Percentiles rank a stretch among this genome's conserved stretches.
These are phyloP conservation scores for Nestor notabilis DNA, from an alignment of 2,113 vertebrate genomes.

Conservation along the genomic window DNA sequence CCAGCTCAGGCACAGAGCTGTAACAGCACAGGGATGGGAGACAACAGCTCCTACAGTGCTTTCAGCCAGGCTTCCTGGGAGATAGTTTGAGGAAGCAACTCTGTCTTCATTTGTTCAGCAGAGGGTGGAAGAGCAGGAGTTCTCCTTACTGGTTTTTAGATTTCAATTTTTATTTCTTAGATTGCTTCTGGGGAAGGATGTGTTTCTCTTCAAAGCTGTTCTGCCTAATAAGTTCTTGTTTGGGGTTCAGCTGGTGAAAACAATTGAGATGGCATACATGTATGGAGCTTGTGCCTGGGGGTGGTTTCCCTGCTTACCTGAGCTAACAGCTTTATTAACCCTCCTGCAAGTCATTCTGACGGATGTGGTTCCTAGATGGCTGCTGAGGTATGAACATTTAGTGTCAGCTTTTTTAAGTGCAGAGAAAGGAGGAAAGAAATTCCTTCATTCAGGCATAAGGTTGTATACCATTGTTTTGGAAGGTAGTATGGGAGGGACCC, in stretches of 20 bases:
- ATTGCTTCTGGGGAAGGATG: not conserved
- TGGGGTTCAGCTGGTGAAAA: not conserved
- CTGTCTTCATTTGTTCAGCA: not conserved
- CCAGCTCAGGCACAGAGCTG: not conserved
- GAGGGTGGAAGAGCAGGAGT: not conserved
- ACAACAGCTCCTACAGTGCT: fast-evolving
- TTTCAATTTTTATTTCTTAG: not conserved
- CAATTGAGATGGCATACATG: not conserved
- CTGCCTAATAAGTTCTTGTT: not conserved
- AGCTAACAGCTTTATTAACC: not conserved
- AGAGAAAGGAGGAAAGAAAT: not conserved
- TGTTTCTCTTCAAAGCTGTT: not conserved
- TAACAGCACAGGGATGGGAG: not conserved
- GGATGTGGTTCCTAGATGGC: not conserved
- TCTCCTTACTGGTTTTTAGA: not conserved
- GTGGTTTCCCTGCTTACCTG: not conserved
- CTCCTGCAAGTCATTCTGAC: not conserved
- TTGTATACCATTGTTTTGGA: not conserved
- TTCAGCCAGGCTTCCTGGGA: not conserved
- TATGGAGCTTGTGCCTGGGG: not conserved
- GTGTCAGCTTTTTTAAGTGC: not conserved
- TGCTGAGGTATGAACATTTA: not conserved
- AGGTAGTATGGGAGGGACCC: not conserved
- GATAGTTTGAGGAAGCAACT: not conserved
- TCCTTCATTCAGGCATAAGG: not conserved